Percentiles rank a stretch among this genome's conserved stretches.
Conservation (phyloP, 2,797 vertebrate species). For the Chelmon rostratus region DNA sequence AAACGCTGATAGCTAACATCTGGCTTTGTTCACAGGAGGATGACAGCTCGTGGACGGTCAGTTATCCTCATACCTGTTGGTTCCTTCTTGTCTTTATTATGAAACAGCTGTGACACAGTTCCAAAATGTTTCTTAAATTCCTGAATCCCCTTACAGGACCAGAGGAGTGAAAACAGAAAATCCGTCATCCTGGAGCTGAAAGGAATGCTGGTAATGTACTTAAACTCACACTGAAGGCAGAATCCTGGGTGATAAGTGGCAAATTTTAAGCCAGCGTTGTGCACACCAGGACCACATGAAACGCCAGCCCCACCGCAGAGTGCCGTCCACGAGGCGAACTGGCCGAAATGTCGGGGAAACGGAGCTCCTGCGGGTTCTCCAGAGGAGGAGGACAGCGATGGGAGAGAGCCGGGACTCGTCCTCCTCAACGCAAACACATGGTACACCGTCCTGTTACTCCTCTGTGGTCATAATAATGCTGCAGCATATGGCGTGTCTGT, state of each 20-base stretch:
- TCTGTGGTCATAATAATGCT: neutral
- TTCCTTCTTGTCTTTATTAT: neutral
- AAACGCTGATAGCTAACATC: neutral
- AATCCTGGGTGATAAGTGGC: neutral
- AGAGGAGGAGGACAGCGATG: constrained; percentile 84
- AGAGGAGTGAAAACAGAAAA: constrained; percentile 79
- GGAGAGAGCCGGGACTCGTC: constrained; percentile 57
- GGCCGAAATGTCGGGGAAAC: constrained; percentile 69
- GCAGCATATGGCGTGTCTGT: neutral
- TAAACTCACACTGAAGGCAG: neutral
- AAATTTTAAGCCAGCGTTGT: neutral
- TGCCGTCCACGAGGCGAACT: constrained; percentile 59
- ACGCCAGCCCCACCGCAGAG: constrained; percentile 50
- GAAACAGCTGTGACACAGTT: neutral
- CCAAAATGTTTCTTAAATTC: neutral
- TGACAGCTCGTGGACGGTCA: constrained; percentile 80
- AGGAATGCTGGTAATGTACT: constrained; percentile 84
- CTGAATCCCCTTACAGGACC: constrained; percentile 69
- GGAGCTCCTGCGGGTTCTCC: constrained; percentile 86
- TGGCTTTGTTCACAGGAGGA: constrained; percentile 67
- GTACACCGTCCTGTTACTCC: constrained; percentile 30
- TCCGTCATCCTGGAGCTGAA: constrained; percentile 86
- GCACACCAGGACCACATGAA: constrained; percentile 77
- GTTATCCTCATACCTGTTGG: neutral
- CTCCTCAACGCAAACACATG: constrained; percentile 36